Conservation (phyloP, 2,797 vertebrate genomes). For the Mormyrops attenuatus region DNA sequence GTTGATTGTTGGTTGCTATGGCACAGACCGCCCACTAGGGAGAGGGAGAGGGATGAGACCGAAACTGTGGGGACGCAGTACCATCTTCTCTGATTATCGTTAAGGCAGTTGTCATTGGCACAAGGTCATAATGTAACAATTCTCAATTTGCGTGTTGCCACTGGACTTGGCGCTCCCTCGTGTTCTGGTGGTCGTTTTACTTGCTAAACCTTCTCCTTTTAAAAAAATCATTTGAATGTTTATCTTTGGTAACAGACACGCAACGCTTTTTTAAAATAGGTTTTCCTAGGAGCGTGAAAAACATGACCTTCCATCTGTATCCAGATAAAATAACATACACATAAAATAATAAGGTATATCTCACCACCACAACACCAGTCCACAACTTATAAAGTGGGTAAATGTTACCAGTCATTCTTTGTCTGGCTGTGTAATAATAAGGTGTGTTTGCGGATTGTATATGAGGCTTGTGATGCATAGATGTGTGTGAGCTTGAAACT, state of each 20-base stretch:
- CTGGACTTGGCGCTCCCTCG: slow-evolving; percentile 11
- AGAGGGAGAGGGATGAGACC: slow-evolving; percentile 43
- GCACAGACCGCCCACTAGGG: slow-evolving; percentile 63
- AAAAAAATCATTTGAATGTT: slow-evolving; percentile 23
- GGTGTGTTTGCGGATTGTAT: not conserved
- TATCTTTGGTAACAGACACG: slow-evolving; percentile 52
- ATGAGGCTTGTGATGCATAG: slow-evolving; percentile 11
- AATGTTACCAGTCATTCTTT: not conserved
- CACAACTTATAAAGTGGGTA: not conserved
- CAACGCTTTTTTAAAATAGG: slow-evolving; percentile 28
- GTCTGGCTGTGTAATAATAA: not conserved
- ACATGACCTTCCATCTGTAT: slow-evolving; percentile 12
- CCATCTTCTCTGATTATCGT: slow-evolving; percentile 69
- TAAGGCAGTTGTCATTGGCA: slow-evolving; percentile 98
- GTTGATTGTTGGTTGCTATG: slow-evolving; percentile 72
- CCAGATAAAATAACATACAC: slow-evolving; percentile 7
- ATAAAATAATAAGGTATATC: slow-evolving; percentile 9
- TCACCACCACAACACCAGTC: slow-evolving; percentile 2
- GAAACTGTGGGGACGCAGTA: slow-evolving; percentile 62
- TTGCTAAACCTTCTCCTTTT: slow-evolving; percentile 7
- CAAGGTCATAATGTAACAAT: slow-evolving; percentile 62
- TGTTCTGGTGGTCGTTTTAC: slow-evolving; percentile 9
- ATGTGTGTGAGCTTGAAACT: slow-evolving; percentile 7
- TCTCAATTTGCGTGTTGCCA: slow-evolving; percentile 43
- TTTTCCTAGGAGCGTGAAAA: slow-evolving; percentile 23